A percentile compares a stretch with the other conserved stretches of the same genome.
These are phyloP conservation scores for Leptopilina drosophilae DNA, from an alignment of 2,888 invertebrate genomes.

Conservation along the genomic window DNA sequence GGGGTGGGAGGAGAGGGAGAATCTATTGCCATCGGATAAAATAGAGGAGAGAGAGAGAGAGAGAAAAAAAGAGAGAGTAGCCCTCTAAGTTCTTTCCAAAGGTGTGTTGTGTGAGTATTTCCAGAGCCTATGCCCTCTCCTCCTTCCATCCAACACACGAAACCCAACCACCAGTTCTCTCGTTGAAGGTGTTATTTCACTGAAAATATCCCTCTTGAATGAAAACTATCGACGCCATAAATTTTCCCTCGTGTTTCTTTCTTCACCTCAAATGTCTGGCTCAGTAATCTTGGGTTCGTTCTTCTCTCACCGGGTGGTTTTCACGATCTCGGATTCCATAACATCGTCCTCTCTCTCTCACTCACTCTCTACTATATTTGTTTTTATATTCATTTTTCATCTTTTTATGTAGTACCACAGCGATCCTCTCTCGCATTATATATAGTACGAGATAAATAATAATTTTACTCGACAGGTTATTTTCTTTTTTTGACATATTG, in stretches of 20 bases:
- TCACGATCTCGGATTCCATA: slow-evolving; percentile 23
- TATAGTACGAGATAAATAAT: too few relatives aligned
- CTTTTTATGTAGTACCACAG: neutral
- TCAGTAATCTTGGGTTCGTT: slow-evolving; percentile 31
- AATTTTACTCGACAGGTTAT: too few relatives aligned
- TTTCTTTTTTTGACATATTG: too few relatives aligned
- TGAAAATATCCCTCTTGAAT: slow-evolving; percentile 56
- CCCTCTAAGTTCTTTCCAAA: neutral
- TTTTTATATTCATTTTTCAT: slow-evolving; percentile 11
- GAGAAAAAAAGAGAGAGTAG: neutral
- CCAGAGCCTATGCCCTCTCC: slow-evolving; percentile 21
- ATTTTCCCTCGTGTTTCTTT: slow-evolving; percentile 51
- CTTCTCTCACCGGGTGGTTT: slow-evolving; percentile 18
- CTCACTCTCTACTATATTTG: neutral
- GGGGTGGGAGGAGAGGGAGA: neutral
- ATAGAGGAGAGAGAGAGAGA: slow-evolving; percentile 1
- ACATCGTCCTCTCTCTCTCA: neutral
- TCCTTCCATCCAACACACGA: neutral
- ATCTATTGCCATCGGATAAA: slow-evolving; percentile 35
- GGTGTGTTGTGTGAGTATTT: slow-evolving; percentile 28
- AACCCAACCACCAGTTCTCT: neutral
- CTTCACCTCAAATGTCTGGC: slow-evolving; percentile 33
- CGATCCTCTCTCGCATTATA: neutral
- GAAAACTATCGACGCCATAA: slow-evolving; percentile 58
- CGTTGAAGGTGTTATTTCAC: slow-evolving; percentile 52